Conservation (phyloP, 2,797 vertebrate species). For the Diceros bicornis region DNA sequence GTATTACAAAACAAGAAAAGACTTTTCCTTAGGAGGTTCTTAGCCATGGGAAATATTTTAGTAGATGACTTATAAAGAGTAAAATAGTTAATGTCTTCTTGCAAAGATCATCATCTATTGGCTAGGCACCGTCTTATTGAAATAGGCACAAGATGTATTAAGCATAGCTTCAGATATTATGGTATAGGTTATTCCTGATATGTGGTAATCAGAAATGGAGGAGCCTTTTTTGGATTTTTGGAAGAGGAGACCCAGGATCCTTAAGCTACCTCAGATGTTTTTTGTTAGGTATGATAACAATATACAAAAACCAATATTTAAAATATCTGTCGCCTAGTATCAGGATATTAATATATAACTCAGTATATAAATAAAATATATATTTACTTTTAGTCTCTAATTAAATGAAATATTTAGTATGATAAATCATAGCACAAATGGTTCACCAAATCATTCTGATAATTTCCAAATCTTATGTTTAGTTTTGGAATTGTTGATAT, state of each 20-base stretch:
- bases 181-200: neutral
- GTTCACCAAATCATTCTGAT: neutral
- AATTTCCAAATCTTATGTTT: conserved; percentile 23
- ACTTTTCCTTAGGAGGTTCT: neutral
- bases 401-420: conserved; percentile 37
- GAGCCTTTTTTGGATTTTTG: neutral
- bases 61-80: neutral
- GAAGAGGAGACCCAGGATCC: neutral
- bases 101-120: neutral
- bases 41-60: neutral
- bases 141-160: neutral
- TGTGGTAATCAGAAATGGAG: neutral
- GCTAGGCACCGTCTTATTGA: neutral
- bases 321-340: neutral
- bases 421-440: neutral
- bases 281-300: conserved; percentile 12
- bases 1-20: neutral
- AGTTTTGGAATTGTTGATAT: conserved; percentile 30
- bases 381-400: conserved; percentile 22
- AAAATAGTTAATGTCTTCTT: neutral
- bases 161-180: neutral
- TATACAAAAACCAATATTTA: neutral
- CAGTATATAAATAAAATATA: neutral
- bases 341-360: neutral
- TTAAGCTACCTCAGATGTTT: neutral